A percentile compares a stretch with the other conserved stretches of the same genome.
Conservation (phyloP, 2,888 invertebrate genomes). For the Eilema griseolum region DNA sequence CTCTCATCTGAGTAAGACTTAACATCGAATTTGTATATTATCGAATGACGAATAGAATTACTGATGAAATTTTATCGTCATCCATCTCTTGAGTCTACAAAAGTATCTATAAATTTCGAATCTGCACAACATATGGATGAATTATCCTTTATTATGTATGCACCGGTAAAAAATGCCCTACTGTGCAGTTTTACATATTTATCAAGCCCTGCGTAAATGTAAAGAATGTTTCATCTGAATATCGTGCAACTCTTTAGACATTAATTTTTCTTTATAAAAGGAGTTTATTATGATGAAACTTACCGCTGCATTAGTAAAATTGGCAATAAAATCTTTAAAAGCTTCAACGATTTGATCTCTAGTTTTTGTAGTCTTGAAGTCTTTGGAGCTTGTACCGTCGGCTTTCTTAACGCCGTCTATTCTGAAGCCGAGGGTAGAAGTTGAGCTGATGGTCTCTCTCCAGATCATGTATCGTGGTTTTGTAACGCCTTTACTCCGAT, state of each 20-base stretch:
- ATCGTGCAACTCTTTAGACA: background rate
- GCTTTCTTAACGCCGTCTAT: conserved; percentile 97
- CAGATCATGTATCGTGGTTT: conserved; percentile 98
- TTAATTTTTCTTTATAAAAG: background rate
- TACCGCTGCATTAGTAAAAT: conserved; percentile 93
- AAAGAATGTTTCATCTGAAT: background rate
- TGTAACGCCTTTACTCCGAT: conserved; percentile 95
- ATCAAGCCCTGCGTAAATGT: background rate
- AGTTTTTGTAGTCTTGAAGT: conserved; percentile 97
- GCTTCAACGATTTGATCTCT: conserved; percentile 93
- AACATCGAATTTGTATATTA: too few species aligned
- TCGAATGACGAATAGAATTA: background rate
- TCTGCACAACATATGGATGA: background rate
- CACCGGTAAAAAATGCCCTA: too few species aligned
- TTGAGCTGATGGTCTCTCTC: conserved; percentile 98
- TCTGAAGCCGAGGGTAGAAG: conserved; percentile 98
- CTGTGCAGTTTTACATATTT: too few species aligned
- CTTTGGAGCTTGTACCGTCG: conserved; percentile 96
- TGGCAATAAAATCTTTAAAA: conserved; percentile 93
- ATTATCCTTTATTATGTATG: background rate
- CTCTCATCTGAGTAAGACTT: too few species aligned
- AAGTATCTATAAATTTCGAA: too few species aligned
- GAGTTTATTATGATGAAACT: conserved; percentile 64
- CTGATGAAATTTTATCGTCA: background rate
- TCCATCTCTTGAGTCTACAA: background rate